Percentiles rank a stretch among this genome's conserved stretches.
These are phyloP conservation scores for Platichthys stellatus DNA, from an alignment of 2,113 vertebrate species.

Conservation along the genomic window DNA sequence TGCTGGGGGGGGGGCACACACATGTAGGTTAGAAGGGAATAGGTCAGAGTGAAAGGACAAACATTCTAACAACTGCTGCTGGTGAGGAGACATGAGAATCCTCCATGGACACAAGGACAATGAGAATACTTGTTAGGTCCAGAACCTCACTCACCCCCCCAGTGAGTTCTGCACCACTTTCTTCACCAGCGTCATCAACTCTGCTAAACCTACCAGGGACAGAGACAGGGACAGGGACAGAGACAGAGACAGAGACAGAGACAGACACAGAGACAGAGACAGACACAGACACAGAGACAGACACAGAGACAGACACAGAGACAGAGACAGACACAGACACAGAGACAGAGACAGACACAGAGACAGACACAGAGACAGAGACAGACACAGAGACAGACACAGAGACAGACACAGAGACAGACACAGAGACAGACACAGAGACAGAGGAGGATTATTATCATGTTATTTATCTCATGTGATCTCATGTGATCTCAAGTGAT, in stretches of 20 bases:
- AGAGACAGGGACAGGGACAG: constrained; percentile 15
- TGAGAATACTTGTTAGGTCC: too few species aligned
- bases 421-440: constrained; percentile 7
- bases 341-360: neutral
- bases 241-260: constrained; percentile 18
- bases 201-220: constrained; percentile 85
- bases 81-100: too few species aligned
- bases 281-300: too few species aligned
- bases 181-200: constrained; percentile 93
- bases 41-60: too few species aligned
- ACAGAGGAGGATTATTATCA: neutral
- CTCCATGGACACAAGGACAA: too few species aligned
- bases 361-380: constrained; percentile 17
- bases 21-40: neutral
- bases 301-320: constrained; percentile 12
- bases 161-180: constrained; percentile 90
- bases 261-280: neutral
- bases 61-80: too few species aligned
- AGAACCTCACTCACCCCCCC: constrained; percentile 83
- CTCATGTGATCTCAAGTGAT: too few species aligned
- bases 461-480: too few species aligned
- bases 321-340: constrained; percentile 14
- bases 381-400: constrained; percentile 1
- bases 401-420: constrained; percentile 11
- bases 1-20: constrained; percentile 71